A percentile compares a stretch with the other conserved stretches of the same genome.
Evolutionary conservation across 2,888 invertebrate species (phyloP).

Genomic region (Podabrus alpinus): DNA sequence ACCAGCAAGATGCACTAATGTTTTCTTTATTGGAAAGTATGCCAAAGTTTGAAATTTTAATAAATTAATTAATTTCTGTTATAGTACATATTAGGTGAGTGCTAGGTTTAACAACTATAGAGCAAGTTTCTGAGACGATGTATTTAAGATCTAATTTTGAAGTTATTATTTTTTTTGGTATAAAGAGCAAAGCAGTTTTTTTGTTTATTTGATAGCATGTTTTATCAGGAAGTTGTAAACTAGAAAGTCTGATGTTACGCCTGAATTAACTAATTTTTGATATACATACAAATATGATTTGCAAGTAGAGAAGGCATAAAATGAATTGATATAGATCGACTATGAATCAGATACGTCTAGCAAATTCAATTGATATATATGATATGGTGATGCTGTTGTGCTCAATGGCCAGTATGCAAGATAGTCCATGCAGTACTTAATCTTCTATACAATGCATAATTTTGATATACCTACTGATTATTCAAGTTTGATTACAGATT

Average conservation of each 20-base stretch:
- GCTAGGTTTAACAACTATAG: background rate
- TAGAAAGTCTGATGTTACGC: background rate
- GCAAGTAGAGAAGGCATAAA: conserved; percentile 1
- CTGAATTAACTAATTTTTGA: background rate
- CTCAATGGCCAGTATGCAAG: conserved; percentile 11
- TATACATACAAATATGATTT: background rate
- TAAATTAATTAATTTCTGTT: background rate
- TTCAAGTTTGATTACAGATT: background rate
- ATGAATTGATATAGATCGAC: conserved; percentile 20
- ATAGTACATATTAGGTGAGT: background rate
- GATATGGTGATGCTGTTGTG: conserved; percentile 12
- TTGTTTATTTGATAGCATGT: background rate
- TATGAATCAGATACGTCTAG: conserved; percentile 13
- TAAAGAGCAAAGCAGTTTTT: too few relatives aligned
- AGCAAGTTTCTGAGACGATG: background rate
- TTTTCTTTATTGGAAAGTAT: background rate
- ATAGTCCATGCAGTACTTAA: conserved; percentile 13
- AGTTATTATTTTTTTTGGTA: background rate
- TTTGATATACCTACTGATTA: conserved; percentile 1
- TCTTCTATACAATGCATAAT: conserved; percentile 11
- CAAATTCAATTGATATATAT: conserved; percentile 19
- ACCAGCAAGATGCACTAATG: background rate
- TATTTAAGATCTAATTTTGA: background rate
- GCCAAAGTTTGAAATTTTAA: background rate
- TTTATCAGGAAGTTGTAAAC: background rate